Percentiles rank a stretch among this genome's conserved stretches.
Conservation (phyloP, 2,797 vertebrate species). For the Alfaro cultratus region DNA sequence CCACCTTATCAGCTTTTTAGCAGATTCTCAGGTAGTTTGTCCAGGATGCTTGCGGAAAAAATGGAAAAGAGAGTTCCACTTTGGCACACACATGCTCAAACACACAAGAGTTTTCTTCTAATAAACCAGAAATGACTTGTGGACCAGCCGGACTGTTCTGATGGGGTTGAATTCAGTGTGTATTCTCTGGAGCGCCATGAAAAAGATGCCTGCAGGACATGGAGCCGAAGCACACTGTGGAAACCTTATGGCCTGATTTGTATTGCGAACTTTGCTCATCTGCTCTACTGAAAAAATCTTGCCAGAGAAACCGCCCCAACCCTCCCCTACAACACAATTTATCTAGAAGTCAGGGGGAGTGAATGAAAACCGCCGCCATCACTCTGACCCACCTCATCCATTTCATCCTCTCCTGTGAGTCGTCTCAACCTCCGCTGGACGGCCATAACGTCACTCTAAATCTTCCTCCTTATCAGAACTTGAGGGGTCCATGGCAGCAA, state of each 20-base stretch:
- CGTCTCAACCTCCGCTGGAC: constrained; percentile 51
- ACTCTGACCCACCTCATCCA: constrained; percentile 61
- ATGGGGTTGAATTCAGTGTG: constrained; percentile 50
- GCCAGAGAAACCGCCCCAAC: constrained; percentile 52
- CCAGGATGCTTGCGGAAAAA: constrained; percentile 47
- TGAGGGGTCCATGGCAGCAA: constrained; percentile 49
- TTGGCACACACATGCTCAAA: constrained; percentile 5
- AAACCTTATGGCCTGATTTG: constrained; percentile 70
- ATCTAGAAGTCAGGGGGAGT: constrained; percentile 53
- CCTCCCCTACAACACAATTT: constrained; percentile 56
- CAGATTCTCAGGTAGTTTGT: constrained; percentile 3
- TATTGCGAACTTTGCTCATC: constrained; percentile 63
- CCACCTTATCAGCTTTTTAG: neutral
- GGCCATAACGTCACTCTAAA: constrained; percentile 64
- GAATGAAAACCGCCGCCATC: constrained; percentile 58
- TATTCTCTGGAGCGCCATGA: constrained; percentile 57
- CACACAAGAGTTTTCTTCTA: constrained; percentile 24
- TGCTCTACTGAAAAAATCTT: constrained; percentile 60
- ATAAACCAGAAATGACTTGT: constrained; percentile 60
- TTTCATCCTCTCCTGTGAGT: constrained; percentile 67
- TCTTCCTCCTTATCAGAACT: constrained; percentile 66
- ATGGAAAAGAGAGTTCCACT: constrained; percentile 15
- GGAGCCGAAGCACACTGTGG: constrained; percentile 34
- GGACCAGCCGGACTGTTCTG: constrained; percentile 49
- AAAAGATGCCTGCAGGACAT: constrained; percentile 64